Evolutionary conservation across 2,113 vertebrate genomes (phyloP).

Genomic region (Rhegmatorhina hoffmannsi): DNA sequence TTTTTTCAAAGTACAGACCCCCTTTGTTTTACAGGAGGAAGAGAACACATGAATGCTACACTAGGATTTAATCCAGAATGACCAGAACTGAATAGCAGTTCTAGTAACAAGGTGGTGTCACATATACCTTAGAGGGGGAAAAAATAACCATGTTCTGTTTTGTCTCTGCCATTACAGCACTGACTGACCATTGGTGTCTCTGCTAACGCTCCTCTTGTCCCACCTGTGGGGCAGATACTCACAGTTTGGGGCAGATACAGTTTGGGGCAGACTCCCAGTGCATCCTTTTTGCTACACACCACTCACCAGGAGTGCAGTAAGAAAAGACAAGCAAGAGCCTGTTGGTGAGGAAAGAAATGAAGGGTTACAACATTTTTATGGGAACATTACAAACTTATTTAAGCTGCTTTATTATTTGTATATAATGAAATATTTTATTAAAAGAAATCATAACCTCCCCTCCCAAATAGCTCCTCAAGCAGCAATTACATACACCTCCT

Average conservation of each 20-base stretch:
- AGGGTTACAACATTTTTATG: not conserved
- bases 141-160: not conserved
- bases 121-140: not conserved
- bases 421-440: conserved; percentile 51
- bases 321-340: not conserved
- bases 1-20: not conserved
- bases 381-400: not conserved
- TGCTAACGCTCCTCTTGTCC: not conserved
- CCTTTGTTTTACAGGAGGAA: not conserved
- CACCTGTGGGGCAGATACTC: not conserved
- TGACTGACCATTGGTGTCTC: not conserved
- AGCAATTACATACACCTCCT: conserved; percentile 21
- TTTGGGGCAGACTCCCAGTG: not conserved
- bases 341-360: not conserved
- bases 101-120: not conserved
- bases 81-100: not conserved
- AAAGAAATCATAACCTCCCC: conserved; percentile 32
- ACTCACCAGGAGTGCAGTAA: not conserved
- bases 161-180: not conserved
- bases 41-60: not conserved
- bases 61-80: not conserved
- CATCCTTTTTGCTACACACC: not conserved
- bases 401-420: conserved; percentile 20
- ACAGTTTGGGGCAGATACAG: not conserved
- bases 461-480: conserved; percentile 20